Evolutionary conservation across 2,113 vertebrate genomes (phyloP).

Genomic region (Corythoichthys haematopterus): DNA sequence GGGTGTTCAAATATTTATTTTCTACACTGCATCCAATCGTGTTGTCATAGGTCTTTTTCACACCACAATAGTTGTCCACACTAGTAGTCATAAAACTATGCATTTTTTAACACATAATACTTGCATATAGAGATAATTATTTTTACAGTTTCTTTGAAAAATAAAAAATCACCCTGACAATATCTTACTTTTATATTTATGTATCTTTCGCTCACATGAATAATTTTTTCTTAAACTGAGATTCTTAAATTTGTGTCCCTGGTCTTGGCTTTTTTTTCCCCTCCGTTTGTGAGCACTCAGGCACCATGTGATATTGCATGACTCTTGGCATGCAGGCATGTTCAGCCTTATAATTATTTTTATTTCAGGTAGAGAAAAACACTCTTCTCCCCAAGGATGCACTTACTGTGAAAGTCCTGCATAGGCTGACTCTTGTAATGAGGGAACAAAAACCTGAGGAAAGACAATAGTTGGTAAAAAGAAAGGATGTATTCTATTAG

Average conservation of each 20-base stretch:
- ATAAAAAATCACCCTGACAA: not conserved
- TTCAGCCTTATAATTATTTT: not conserved
- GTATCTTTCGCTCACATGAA: not conserved
- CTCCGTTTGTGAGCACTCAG: conserved; percentile 24
- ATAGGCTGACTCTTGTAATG: conserved; percentile 46
- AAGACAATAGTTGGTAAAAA: conserved; percentile 2
- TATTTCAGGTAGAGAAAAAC: conserved; percentile 21
- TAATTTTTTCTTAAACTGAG: not conserved
- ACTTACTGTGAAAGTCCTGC: conserved; percentile 47
- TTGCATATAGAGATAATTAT: too few species aligned
- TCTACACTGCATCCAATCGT: too few species aligned
- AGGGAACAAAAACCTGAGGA: conserved; percentile 38
- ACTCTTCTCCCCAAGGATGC: conserved; percentile 48
- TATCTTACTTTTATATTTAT: not conserved
- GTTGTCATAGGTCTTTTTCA: too few species aligned
- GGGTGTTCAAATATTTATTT: too few species aligned
- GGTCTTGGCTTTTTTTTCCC: not conserved
- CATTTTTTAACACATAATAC: too few species aligned
- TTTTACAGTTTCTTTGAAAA: too few species aligned
- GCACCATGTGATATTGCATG: conserved; percentile 33
- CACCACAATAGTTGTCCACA: too few species aligned
- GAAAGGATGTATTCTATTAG: conserved; percentile 14
- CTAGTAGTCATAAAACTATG: too few species aligned
- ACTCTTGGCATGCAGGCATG: conserved; percentile 28
- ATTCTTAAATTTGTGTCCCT: not conserved